Base-by-base conservation (phyloP, 2,113 vertebrate species). In the Riparia riparia region DNA sequence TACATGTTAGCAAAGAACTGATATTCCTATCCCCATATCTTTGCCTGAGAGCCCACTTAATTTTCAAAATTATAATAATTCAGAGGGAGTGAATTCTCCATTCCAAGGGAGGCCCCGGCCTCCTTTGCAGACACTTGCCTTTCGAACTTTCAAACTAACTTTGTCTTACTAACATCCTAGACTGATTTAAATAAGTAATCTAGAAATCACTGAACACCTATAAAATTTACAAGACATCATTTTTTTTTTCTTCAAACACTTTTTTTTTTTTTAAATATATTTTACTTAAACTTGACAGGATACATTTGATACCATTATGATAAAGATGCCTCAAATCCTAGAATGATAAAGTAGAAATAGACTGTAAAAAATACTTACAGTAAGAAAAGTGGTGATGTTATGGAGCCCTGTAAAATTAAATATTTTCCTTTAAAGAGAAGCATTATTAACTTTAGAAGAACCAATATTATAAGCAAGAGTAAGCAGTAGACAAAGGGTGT, bases 321-420 rank as follows among this genome's bases (percentile, higher is more conserved):
- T 45, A 73, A 80, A 61, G 32, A 69, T 15, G 7, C 6, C 32
- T 76, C 39, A 90, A 94, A 87, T 21, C 12, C 8, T 45, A 79
- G 29, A 85, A 54, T 11, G 32, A 6, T 34, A 64, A 76, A 82
- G 63, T 77, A 79, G 13, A 69, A 95, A 79, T 5, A 76, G 14
- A 65, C 14, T 37, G 16, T 15, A 69, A 77, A 86, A 70, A 73
- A 83, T 93, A 98, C 98, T 98, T 96, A 98, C 98, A 28, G 85
- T 57, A 60, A 97, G 65, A 78, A 97, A 91, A 53, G 65, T 11
- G 7, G 96, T 94, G 57, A 90, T 89, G 21, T 91, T 87, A n/a
- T 81, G 68, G 16, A 97, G 78, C 63, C 82, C 98, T 98, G 72
- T 66, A 94, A 90, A 94, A 97, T 28, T 34, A 93, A 95, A 74